Conservation (phyloP, 2,888 invertebrate species). For the Cerastis rubricosa region DNA sequence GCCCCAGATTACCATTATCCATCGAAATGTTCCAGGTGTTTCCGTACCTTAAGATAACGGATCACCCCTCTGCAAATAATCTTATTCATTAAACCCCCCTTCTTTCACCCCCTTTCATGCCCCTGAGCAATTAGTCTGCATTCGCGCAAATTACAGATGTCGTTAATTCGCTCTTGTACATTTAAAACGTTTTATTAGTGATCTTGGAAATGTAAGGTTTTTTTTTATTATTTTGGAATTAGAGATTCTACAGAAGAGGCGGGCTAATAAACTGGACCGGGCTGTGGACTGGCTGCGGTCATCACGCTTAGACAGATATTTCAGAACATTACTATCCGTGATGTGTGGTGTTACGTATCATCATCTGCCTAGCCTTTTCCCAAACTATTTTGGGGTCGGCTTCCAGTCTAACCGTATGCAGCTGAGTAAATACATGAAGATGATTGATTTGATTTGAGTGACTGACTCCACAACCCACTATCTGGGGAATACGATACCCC, state of each 20-base stretch:
- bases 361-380: no score
- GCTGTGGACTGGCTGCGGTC: neutral
- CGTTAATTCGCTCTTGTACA: slow-evolving; percentile 27
- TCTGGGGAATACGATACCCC: no score
- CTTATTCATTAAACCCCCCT: slow-evolving; percentile 43
- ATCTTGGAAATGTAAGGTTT: neutral
- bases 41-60: slow-evolving; percentile 28
- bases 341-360: no score
- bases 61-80: slow-evolving; percentile 44
- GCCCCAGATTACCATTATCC: slow-evolving; percentile 30
- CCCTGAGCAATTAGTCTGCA: slow-evolving; percentile 47
- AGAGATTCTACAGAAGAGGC: neutral
- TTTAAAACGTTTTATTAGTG: slow-evolving; percentile 24
- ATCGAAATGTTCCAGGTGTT: slow-evolving; percentile 40
- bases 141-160: slow-evolving; percentile 45
- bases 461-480: no score
- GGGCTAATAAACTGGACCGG: neutral
- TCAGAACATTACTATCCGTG: neutral
- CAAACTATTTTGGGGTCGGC: no score
- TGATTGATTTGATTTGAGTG: no score
- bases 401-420: no score
- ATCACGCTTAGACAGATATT: neutral
- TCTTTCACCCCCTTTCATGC: neutral
- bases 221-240: neutral
- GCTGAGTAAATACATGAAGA: no score